Base-by-base conservation (phyloP, 2,113 vertebrate species). In the Dendropsophus ebraccatus region DNA sequence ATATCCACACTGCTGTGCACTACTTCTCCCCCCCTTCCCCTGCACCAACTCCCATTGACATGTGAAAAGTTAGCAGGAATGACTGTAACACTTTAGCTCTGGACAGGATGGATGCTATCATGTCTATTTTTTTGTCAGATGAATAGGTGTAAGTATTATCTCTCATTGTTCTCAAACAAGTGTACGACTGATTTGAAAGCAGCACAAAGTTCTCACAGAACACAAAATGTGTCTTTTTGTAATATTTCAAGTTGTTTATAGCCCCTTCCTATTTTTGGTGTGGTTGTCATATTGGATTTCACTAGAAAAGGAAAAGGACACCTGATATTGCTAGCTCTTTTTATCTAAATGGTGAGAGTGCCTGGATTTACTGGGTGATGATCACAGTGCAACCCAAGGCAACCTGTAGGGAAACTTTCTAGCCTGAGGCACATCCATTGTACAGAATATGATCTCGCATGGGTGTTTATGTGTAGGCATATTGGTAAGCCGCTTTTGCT, bases 381-480 rank as follows among this genome's bases (percentile, higher is more conserved):
- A 9, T 77, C 54, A 45, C 87, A 32, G 84, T 62, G 83, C 81
- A 50, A 60, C 87, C 69, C 50, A 12, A 9, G 10, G 79, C 52
- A 83, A 30, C 52, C 65, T 88, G 88, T 89, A 87, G 84, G 82
- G 84, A 90, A 58, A 37, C 32, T 85, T 8, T 83, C 77, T 45
- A 77, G 58, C 82, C 6, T 23, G 87, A 88, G 78, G 82, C 35
- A 47, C 32, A 77, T 81, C 65, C 87, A 83, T 1, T 60, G 83
- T 13, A 28, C 21, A 14, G 62, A 72, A 82, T 65, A 45, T 65
- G 82, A 62, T 7, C 32, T 74, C 60, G 81, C 32, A 81, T 54
- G 2, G 84, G 70, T 10, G 41, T 47, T 21, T 70, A 35, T 69
- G 12, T 45, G 21, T 65, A 50, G 32, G 9, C 47, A 21, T 82